A percentile compares a stretch with the other conserved stretches of the same genome.
Evolutionary conservation across 2,797 vertebrate genomes (phyloP).

Genomic region (Acanthurus lineatus): DNA sequence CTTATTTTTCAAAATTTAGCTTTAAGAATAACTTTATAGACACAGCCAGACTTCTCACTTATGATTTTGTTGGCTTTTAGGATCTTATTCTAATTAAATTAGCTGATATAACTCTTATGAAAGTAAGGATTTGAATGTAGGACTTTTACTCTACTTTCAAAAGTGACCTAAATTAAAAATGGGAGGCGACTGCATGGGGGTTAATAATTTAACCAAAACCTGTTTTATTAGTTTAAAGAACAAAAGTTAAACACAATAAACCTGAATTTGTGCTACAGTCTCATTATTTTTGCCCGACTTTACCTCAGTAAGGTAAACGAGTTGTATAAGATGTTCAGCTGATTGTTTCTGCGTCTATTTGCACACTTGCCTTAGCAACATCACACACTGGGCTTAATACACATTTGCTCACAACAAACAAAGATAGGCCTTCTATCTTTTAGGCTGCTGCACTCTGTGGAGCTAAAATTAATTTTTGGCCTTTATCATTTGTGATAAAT

Average conservation of each 20-base stretch:
- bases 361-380: constrained; percentile 6
- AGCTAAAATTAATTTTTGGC: constrained; percentile 32
- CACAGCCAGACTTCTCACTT: too few species aligned
- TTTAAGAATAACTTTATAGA: too few species aligned
- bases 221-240: background rate
- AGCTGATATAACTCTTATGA: too few species aligned
- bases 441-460: background rate
- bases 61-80: too few species aligned
- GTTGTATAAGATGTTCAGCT: background rate
- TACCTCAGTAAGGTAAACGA: background rate
- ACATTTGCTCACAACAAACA: constrained; percentile 17
- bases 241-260: background rate
- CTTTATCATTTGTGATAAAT: constrained; percentile 32
- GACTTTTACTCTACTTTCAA: too few species aligned
- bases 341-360: constrained; percentile 7
- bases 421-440: background rate
- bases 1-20: too few species aligned
- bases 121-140: too few species aligned
- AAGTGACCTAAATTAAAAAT: too few species aligned
- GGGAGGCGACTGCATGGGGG: too few species aligned
- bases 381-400: background rate
- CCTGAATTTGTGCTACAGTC: background rate
- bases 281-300: background rate
- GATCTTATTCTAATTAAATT: too few species aligned
- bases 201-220: background rate